Evolutionary conservation across 2,888 invertebrate genomes (phyloP), one percentile per base, ranked within the genome.

Genomic region (Lochmaea capreae): DNA sequence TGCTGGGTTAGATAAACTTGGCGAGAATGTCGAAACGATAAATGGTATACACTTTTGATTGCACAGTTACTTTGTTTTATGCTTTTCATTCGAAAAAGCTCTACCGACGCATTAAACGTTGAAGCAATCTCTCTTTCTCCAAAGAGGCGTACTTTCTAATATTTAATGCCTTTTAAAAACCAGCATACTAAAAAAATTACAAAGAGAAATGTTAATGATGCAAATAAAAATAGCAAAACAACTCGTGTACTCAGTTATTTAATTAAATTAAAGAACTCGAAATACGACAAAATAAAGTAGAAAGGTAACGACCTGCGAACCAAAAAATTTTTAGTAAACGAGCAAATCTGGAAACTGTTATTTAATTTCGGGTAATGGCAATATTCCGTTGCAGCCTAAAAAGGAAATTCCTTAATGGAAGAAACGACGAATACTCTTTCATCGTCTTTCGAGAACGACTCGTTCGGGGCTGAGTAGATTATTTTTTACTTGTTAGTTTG

Each of bases 301-400:
- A 68, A 68, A 68, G 46, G 61, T 68, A 68, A 68, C 67, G 67
- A 68, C 59, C 49, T 61, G 68, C 61, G 33, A 61, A 68, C 68
- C 49, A 61, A 61, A 68, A 33, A 66, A 61, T 68, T 49, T 61
- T 49, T 61, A 68, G 61, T 61, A n/a, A 68, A 61, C 68, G 61
- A 68, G 61, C 68, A 68, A 68, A 61, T 61, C 61, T 61, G 9
- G 68, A 61, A 61, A 61, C 59, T 39, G 42, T 61, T 68, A 68
- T 68, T 68, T 68, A 68, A 68, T 68, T 68, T 68, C 11, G 33
- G 49, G 49, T 49, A 68, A 68, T 52, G 49, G 49, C 61, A 42
- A 59, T 59, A 67, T 22, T 67, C 59, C 59, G 58, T 58, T 59
- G 54, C n/a, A 16, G 54, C 8, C 54, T 54, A 16, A 54, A 54